These are phyloP conservation scores for Seriola rivoliana DNA, from an alignment of 2,113 vertebrate genomes.

Conservation along the genomic window DNA sequence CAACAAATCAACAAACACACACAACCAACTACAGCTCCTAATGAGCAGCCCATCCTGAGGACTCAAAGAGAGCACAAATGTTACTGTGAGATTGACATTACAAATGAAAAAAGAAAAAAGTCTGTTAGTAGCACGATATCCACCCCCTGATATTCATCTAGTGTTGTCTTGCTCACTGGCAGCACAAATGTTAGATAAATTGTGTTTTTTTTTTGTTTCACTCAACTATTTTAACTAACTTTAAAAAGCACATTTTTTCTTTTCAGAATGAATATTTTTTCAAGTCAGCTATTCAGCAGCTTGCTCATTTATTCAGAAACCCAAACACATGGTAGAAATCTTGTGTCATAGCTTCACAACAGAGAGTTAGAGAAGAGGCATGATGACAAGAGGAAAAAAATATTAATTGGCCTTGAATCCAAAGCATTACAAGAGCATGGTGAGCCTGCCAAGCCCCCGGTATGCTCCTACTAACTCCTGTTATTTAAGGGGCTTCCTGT, in stretches of 20 bases:
- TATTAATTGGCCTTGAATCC: slow-evolving; percentile 33
- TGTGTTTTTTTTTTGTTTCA: not conserved
- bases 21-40: not conserved
- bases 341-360: not conserved
- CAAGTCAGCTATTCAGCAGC: not conserved
- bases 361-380: not conserved
- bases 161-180: not conserved
- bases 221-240: not conserved
- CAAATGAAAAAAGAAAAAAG: too few species aligned
- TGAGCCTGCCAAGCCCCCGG: slow-evolving; percentile 34
- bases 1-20: not conserved
- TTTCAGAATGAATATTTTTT: not conserved
- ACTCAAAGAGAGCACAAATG: not conserved
- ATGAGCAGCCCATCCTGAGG: not conserved
- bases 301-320: not conserved
- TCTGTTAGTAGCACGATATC: too few species aligned
- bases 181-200: not conserved
- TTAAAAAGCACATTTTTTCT: not conserved
- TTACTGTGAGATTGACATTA: not conserved
- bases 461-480: not conserved
- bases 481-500: slow-evolving; percentile 3
- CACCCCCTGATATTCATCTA: too few species aligned
- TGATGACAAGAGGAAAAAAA: slow-evolving; percentile 22
- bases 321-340: not conserved
- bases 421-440: slow-evolving; percentile 12